These are phyloP conservation scores for Hedychridium roseum DNA, from an alignment of 2,888 invertebrate genomes.

Conservation along the genomic window DNA sequence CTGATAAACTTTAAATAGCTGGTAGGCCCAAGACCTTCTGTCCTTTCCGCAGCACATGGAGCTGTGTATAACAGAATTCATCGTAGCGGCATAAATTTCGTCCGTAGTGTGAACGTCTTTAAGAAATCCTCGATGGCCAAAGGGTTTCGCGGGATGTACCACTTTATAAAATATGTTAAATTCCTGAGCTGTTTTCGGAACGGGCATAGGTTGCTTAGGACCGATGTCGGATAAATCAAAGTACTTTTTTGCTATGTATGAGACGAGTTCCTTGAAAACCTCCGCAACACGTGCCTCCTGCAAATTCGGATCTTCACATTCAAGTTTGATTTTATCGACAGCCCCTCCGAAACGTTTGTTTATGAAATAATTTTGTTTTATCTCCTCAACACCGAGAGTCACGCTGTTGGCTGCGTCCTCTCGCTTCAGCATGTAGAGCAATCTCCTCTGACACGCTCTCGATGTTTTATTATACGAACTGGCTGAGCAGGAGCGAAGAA, in stretches of 20 bases:
- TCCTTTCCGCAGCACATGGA: constrained; percentile 71
- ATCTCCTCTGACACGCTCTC: constrained; percentile 72
- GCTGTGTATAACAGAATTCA: constrained; percentile 72
- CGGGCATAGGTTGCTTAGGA: constrained; percentile 36
- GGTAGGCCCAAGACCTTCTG: constrained; percentile 71
- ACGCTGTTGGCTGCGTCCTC: constrained; percentile 69
- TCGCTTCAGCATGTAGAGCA: constrained; percentile 71
- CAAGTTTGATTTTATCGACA: constrained; percentile 54
- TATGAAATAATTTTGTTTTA: constrained; percentile 68
- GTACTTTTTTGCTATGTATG: constrained; percentile 55
- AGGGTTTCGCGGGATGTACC: constrained; percentile 52
- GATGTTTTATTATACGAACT: constrained; percentile 74
- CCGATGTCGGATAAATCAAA: constrained; percentile 57
- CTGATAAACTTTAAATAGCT: constrained; percentile 76
- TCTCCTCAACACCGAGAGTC: constrained; percentile 69
- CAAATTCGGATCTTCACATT: constrained; percentile 37
- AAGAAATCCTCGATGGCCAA: constrained; percentile 47
- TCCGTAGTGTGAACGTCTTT: constrained; percentile 62
- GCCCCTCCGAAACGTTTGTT: constrained; percentile 62
- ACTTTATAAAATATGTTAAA: constrained; percentile 54
- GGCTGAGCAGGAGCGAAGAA: constrained; percentile 65
- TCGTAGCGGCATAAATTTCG: constrained; percentile 67
- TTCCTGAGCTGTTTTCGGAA: constrained; percentile 52
- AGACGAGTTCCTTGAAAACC: constrained; percentile 53
- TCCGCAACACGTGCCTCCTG: constrained; percentile 48